Conservation (phyloP, 2,888 invertebrate genomes). For the Didymodactylos carnosus region DNA sequence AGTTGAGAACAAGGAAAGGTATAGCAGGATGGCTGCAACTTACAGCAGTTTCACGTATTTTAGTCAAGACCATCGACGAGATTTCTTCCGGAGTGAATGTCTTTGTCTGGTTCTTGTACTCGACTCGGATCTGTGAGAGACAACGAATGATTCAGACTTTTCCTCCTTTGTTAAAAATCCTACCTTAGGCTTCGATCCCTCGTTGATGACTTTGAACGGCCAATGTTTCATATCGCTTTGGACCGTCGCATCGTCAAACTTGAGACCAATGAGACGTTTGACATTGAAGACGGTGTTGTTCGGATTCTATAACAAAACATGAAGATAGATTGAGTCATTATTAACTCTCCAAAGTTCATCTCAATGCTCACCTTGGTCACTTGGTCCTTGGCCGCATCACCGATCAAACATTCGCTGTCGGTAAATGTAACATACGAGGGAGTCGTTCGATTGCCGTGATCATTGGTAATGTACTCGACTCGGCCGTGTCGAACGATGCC, state of each 20-base stretch:
- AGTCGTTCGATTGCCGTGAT: constrained; percentile 49
- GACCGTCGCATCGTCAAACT: constrained; percentile 23
- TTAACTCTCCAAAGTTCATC: no score
- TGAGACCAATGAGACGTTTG: constrained; percentile 26
- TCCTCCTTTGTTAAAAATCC: no score
- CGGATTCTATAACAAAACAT: no score
- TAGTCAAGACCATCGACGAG: no score
- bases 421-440: constrained; percentile 55
- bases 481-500: constrained; percentile 38
- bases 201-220: constrained; percentile 23
- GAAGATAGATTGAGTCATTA: no score
- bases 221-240: constrained; percentile 27
- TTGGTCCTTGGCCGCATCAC: constrained; percentile 39
- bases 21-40: constrained; percentile 5
- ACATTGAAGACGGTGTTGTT: constrained; percentile 30
- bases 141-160: no score
- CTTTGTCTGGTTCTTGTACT: constrained; percentile 16
- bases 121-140: constrained; percentile 29
- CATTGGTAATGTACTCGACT: constrained; percentile 39
- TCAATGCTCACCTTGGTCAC: no score
- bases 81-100: constrained; percentile 8
- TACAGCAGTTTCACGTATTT: constrained; percentile 3
- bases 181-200: no score
- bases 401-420: no score
- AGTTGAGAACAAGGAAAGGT: no score